Conservation (phyloP, 2,888 invertebrate species). For the Catocala nupta region DNA sequence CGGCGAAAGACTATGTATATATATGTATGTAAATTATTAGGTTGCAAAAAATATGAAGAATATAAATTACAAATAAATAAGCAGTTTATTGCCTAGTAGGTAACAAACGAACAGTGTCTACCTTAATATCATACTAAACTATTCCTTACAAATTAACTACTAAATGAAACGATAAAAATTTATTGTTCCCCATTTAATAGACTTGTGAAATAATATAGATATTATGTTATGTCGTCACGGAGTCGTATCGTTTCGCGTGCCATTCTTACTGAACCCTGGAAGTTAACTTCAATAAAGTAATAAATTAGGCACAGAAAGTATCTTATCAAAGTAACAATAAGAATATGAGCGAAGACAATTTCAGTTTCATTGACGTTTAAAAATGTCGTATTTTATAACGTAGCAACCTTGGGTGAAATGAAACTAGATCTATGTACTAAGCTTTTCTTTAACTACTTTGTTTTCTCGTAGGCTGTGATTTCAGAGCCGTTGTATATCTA, state of each 20-base stretch:
- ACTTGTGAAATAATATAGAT: slow-evolving; percentile 32
- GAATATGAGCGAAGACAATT: slow-evolving; percentile 6
- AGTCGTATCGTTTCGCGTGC: slow-evolving; percentile 17
- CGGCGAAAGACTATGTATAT: too few species aligned
- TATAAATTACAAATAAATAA: too few species aligned
- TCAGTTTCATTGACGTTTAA: slow-evolving; percentile 8
- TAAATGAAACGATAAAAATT: slow-evolving; percentile 6
- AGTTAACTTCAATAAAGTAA: slow-evolving; percentile 23
- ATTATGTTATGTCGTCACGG: slow-evolving; percentile 23
- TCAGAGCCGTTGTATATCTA: too few species aligned
- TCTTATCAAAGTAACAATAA: slow-evolving; percentile 3
- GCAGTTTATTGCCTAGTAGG: too few species aligned
- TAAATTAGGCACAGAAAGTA: slow-evolving; percentile 27
- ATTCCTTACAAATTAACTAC: background rate
- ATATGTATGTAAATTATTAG: too few species aligned
- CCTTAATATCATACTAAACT: too few species aligned
- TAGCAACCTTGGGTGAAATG: too few species aligned
- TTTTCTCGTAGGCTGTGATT: too few species aligned
- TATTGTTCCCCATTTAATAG: slow-evolving; percentile 16
- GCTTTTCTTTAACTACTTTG: slow-evolving; percentile 4
- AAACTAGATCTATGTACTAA: too few species aligned
- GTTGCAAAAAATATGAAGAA: too few species aligned
- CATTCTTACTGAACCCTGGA: background rate
- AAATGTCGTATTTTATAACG: too few species aligned
- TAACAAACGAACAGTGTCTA: too few species aligned